These are phyloP conservation scores for Bombus cullumanus DNA, from an alignment of 1,140 invertebrate species.

Conservation along the genomic window DNA sequence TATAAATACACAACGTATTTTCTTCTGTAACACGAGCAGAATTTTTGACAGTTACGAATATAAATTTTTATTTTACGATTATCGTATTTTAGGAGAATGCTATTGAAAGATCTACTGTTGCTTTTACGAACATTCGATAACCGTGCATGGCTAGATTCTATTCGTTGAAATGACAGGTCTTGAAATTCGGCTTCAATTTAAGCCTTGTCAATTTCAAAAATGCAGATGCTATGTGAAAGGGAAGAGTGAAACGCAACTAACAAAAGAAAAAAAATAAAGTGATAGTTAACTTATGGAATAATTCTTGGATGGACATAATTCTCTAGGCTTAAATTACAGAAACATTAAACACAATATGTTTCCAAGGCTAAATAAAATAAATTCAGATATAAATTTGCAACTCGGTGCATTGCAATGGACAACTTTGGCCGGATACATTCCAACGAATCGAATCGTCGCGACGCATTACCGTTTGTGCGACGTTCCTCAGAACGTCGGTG, in stretches of 20 bases:
- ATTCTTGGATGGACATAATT: background rate
- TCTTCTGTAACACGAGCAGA: background rate
- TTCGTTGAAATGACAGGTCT: background rate
- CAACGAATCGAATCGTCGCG: background rate
- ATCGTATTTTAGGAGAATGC: background rate
- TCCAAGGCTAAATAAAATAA: background rate
- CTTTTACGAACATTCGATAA: background rate
- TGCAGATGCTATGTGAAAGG: background rate
- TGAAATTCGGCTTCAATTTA: background rate
- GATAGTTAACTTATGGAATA: background rate
- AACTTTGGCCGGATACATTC: background rate
- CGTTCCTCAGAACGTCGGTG: slow-evolving; percentile 22
- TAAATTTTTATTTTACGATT: background rate
- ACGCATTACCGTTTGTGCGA: slow-evolving; percentile 17
- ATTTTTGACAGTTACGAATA: background rate
- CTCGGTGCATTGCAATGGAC: too few relatives aligned
- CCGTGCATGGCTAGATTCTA: background rate
- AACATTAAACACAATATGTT: background rate
- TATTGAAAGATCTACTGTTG: background rate
- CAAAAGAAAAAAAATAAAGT: background rate
- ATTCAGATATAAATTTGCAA: background rate
- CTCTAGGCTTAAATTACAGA: background rate
- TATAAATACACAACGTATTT: background rate
- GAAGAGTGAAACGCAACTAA: background rate
- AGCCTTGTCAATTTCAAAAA: background rate